Evolutionary conservation across 2,797 vertebrate genomes (phyloP).

Genomic region (Brachymystax lenok): DNA sequence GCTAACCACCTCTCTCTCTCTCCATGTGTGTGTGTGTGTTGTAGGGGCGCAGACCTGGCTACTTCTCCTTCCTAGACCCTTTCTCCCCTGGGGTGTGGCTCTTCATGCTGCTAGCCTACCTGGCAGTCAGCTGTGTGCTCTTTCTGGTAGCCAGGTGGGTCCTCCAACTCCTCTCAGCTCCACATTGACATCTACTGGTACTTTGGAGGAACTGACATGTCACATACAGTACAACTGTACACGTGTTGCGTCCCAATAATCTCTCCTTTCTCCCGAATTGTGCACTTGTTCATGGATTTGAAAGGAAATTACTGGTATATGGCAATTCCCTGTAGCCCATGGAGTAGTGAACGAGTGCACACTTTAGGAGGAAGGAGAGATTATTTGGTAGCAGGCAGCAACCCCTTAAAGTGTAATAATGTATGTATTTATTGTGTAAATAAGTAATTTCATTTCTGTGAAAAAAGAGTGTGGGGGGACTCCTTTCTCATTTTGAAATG

Average conservation of each 20-base stretch:
- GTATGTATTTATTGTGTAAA: too few species aligned
- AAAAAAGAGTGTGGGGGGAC: too few species aligned
- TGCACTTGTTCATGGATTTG: too few species aligned
- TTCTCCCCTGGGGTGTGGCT: conserved; percentile 99
- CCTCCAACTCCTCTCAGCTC: conserved; percentile 32
- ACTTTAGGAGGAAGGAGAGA: too few species aligned
- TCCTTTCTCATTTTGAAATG: too few species aligned
- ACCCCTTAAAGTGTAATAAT: too few species aligned
- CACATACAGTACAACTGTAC: conserved; percentile 8
- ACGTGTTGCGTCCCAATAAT: neutral
- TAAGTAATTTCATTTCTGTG: too few species aligned
- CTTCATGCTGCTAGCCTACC: conserved; percentile 98
- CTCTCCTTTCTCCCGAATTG: too few species aligned
- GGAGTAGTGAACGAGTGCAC: too few species aligned
- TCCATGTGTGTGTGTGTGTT: conserved; percentile 43
- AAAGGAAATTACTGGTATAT: too few species aligned
- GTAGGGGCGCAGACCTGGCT: conserved; percentile 94
- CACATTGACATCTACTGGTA: conserved; percentile 69
- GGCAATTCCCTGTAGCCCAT: too few species aligned
- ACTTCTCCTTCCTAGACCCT: conserved; percentile 98
- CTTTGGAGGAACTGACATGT: conserved; percentile 23
- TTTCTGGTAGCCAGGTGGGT: conserved; percentile 90
- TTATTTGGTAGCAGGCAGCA: too few species aligned
- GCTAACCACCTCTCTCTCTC: neutral
- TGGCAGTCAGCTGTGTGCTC: conserved; percentile 97